These are phyloP conservation scores for Psilopsiagon aurifrons DNA, from an alignment of 2,113 vertebrate species.

Conservation along the genomic window DNA sequence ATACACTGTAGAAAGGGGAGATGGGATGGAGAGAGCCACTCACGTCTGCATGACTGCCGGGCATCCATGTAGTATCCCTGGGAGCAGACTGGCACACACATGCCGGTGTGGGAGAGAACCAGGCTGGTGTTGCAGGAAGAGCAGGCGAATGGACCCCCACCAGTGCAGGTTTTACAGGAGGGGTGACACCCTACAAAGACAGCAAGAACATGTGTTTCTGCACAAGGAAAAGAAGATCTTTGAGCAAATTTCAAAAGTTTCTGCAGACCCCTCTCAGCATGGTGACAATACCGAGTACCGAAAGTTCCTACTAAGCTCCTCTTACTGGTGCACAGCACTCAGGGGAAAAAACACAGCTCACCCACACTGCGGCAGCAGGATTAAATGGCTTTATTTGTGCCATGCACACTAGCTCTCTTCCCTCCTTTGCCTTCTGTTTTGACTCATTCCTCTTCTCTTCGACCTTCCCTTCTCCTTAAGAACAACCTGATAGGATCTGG, in stretches of 20 bases:
- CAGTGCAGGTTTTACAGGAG: constrained; percentile 84
- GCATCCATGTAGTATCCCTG: constrained; percentile 81
- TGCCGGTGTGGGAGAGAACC: constrained; percentile 79
- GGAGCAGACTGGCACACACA: constrained; percentile 79
- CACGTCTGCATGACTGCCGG: constrained; percentile 80
- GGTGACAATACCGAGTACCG: fast-evolving
- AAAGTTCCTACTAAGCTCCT: background rate
- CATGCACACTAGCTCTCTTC: background rate
- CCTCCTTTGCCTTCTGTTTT: background rate
- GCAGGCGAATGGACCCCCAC: constrained; percentile 79
- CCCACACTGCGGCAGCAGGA: no score
- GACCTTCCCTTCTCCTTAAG: background rate
- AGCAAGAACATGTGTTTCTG: background rate
- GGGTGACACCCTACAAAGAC: constrained; percentile 83
- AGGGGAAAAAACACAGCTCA: background rate
- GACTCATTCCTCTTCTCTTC: background rate
- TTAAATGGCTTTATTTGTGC: background rate
- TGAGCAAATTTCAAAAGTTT: background rate
- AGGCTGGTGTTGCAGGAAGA: constrained; percentile 77
- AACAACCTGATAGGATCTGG: background rate
- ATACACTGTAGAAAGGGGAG: background rate
- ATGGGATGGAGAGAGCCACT: background rate
- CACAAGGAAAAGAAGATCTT: background rate
- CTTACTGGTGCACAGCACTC: background rate
- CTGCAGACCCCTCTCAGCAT: background rate